Percentiles rank a stretch among this genome's conserved stretches.
Evolutionary conservation across 2,113 vertebrate genomes (phyloP).

Genomic region (Promerops cafer): DNA sequence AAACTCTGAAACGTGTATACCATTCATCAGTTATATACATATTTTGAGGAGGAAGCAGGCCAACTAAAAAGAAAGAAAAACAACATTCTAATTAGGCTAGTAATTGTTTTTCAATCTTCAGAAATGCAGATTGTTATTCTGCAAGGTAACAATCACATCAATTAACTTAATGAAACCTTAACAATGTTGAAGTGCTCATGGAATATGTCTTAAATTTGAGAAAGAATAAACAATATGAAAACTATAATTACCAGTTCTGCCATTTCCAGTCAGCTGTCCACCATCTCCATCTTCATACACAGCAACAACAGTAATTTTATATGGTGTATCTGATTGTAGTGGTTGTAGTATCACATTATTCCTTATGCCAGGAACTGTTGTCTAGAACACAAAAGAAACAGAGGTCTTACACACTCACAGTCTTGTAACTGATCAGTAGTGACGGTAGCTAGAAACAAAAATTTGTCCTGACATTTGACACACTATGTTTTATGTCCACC

Average conservation of each 20-base stretch:
- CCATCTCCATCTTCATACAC: slow-evolving; percentile 90
- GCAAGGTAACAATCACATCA: not conserved
- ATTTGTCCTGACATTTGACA: not conserved
- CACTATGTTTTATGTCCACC: not conserved
- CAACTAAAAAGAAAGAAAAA: slow-evolving; percentile 74
- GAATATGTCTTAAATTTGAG: not conserved
- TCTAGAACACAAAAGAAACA: slow-evolving; percentile 68
- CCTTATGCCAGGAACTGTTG: slow-evolving; percentile 88
- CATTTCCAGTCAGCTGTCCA: slow-evolving; percentile 82
- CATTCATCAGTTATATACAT: slow-evolving; percentile 95
- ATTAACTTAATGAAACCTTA: not conserved
- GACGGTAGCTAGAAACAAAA: not conserved
- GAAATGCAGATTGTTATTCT: not conserved
- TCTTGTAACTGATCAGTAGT: not conserved
- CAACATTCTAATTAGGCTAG: not conserved
- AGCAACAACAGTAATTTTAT: slow-evolving; percentile 92
- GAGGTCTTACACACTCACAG: not conserved
- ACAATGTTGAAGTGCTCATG: not conserved
- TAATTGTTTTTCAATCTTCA: not conserved
- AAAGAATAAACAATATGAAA: not conserved
- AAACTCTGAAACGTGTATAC: slow-evolving; percentile 95
- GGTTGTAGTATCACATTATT: slow-evolving; percentile 89
- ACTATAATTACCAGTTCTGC: slow-evolving; percentile 81
- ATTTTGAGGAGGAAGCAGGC: slow-evolving; percentile 87
- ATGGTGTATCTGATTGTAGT: slow-evolving; percentile 85